Base-by-base conservation (phyloP, 2,888 invertebrate species). In the Torymus tubicola region DNA sequence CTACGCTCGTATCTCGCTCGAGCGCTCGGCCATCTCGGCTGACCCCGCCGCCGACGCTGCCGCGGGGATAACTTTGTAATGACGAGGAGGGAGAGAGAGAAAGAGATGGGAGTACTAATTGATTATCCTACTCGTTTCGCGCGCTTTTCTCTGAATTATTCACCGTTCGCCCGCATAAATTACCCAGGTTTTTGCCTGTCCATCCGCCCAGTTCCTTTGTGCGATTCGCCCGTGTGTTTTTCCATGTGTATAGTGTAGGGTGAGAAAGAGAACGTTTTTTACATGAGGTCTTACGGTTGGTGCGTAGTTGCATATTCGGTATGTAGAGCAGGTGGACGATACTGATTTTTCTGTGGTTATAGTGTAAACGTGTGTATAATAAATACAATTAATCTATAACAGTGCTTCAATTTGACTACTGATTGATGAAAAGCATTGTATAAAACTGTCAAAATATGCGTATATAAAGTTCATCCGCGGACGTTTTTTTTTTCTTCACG, bases 1-100 rank as follows among this genome's bases (percentile, higher is more conserved):
- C 21, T 21, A 2, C 24, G 53, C 14, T 11, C 52, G 21, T 57
- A 57, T 57, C 55, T 57, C 55, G n/a, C 55, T 57, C 21, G 42
- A 42, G 42, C 42, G 42, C 42, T 42, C 68, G 65, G 16, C 24
- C 65, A 52, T 65, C 50, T 57, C 18, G 55, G 18, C 55, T 24
- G 69, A 69, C 14, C 14, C 69, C 21, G 55, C n/a, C 14, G 24
- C 31, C 42, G 42, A 5, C 10, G 42, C 42, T 21, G 21, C 21
- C 21, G 21, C 42, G 8, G 42, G 42, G 42, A 63, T 63, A 63
- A 63, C 63, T 63, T 63, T 63, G 63, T 64, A 64, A 64, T 42
- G 64, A 42, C 18, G 42, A 42, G 42, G 42, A 8, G 42, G 8
- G 42, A 31, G 31, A 31, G 31, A 31, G 8, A 31, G 42, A 42